Percentiles rank a stretch among this genome's conserved stretches.
Evolutionary conservation across 2,888 invertebrate genomes (phyloP).

Genomic region (Tetragonula carbonaria): DNA sequence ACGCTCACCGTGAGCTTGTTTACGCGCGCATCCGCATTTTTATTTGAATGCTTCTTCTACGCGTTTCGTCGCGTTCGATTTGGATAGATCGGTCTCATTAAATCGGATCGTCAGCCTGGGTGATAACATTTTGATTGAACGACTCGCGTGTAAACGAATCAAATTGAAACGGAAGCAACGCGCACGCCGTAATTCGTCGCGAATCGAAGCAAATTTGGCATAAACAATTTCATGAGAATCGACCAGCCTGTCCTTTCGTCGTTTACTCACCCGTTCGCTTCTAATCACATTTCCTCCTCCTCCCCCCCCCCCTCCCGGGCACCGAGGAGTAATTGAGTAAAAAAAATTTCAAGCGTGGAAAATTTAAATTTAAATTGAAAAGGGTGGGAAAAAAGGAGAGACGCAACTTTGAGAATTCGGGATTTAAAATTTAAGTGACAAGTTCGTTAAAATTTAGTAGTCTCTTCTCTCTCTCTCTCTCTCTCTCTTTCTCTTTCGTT

Average conservation of each 20-base stretch:
- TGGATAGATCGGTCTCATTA: constrained; percentile 33
- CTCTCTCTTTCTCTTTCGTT: background rate
- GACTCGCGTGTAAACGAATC: constrained; percentile 49
- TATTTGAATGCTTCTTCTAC: constrained; percentile 9
- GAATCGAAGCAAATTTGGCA: constrained; percentile 27
- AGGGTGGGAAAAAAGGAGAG: too few species aligned
- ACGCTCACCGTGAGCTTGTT: too few species aligned
- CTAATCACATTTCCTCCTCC: background rate
- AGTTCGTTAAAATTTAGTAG: background rate
- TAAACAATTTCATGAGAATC: constrained; percentile 15
- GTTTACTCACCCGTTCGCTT: too few species aligned
- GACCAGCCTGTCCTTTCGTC: background rate
- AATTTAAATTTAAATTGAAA: too few species aligned
- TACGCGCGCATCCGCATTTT: background rate
- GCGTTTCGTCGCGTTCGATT: background rate
- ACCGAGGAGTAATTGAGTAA: too few species aligned
- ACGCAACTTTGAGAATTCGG: background rate
- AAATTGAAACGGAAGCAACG: constrained; percentile 40
- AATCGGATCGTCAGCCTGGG: constrained; percentile 22
- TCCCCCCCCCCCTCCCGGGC: too few species aligned
- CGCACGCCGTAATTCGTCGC: background rate
- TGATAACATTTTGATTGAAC: constrained; percentile 54
- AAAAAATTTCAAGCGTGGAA: background rate
- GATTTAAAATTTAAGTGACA: background rate
- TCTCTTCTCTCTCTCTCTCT: background rate